Evolutionary conservation across 2,113 vertebrate species (phyloP).

Genomic region (Theristicus caerulescens): DNA sequence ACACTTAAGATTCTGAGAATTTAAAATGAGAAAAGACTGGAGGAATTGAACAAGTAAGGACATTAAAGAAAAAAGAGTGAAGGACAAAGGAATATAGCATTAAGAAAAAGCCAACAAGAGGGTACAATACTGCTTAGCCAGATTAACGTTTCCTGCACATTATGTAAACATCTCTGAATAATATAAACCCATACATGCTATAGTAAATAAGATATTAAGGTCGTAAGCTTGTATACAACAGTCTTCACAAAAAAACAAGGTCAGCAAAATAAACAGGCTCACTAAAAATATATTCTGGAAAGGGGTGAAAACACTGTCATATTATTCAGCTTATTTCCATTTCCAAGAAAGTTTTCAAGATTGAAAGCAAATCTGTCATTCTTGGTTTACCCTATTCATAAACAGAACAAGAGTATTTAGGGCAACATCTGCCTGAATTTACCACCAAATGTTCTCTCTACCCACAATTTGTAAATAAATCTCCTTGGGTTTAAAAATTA

Average conservation of each 20-base stretch:
- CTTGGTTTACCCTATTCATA: not conserved
- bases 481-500: not conserved
- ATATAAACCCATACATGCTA: not conserved
- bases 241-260: not conserved
- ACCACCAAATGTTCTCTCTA: not conserved
- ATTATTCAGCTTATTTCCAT: not conserved
- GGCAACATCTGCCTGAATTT: slow-evolving; percentile 22
- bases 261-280: not conserved
- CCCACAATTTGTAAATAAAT: not conserved
- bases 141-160: not conserved
- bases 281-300: not conserved
- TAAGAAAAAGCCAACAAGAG: not conserved
- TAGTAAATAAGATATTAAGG: not conserved
- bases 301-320: not conserved
- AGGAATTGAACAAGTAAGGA: not conserved
- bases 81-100: not conserved
- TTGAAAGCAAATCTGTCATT: not conserved
- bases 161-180: not conserved
- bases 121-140: not conserved
- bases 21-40: not conserved
- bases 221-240: not conserved
- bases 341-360: not conserved
- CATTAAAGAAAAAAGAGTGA: not conserved
- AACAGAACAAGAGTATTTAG: not conserved
- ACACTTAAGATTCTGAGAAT: not conserved